Evolutionary conservation across 2,888 invertebrate species (phyloP).

Genomic region (Petrolisthes manimaculis): DNA sequence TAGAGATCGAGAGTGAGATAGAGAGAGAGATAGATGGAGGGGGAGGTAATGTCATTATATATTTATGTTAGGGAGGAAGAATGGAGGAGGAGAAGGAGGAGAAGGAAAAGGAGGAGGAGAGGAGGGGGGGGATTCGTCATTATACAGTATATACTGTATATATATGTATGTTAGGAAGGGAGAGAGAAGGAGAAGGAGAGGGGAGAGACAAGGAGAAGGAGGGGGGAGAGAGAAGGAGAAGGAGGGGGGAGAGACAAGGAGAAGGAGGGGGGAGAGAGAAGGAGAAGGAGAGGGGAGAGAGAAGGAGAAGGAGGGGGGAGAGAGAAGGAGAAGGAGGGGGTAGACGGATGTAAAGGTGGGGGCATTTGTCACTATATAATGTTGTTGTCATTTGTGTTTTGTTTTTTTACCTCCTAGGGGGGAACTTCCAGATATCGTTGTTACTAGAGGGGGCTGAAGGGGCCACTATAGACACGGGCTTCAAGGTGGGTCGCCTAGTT

Average conservation of each 20-base stretch:
- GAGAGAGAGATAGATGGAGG: neutral
- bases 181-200: neutral
- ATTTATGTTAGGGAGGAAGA: neutral
- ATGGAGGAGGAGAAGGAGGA: neutral
- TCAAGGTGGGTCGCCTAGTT: conserved; percentile 58
- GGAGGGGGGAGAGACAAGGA: neutral
- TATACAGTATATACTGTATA: neutral
- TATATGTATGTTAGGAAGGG: neutral
- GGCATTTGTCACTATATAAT: neutral
- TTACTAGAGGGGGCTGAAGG: conserved; percentile 36
- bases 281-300: neutral
- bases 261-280: neutral
- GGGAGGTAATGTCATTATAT: neutral
- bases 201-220: neutral
- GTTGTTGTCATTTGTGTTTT: neutral
- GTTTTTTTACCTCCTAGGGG: conserved; percentile 64
- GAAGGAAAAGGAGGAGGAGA: neutral
- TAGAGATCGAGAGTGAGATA: neutral
- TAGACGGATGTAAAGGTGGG: neutral
- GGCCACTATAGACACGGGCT: conserved; percentile 59
- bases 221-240: neutral
- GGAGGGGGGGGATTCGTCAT: neutral
- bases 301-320: neutral
- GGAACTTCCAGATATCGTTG: conserved; percentile 64
- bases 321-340: neutral